Conservation (phyloP, 2,888 invertebrate genomes). For the Hyalella azteca region DNA sequence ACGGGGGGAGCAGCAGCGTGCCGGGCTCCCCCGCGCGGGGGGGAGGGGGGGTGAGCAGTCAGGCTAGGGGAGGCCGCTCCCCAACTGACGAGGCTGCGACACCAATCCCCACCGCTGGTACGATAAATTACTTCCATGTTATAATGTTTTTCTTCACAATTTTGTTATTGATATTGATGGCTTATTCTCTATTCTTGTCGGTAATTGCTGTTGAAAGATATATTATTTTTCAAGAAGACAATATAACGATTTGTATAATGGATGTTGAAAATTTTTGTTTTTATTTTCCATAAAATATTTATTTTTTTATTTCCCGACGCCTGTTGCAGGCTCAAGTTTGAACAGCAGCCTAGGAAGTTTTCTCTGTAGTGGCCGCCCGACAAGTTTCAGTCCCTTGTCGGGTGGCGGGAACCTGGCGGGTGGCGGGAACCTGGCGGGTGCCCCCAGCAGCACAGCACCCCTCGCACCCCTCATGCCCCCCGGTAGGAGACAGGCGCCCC, state of each 20-base stretch:
- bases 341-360: slow-evolving; percentile 31
- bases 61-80: neutral
- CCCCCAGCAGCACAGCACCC: neutral
- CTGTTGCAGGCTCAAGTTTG: neutral
- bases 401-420: slow-evolving; percentile 7
- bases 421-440: neutral
- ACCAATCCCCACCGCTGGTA: no score
- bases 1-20: slow-evolving; percentile 42
- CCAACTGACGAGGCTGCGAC: no score
- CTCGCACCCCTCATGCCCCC: slow-evolving; percentile 52
- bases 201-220: no score
- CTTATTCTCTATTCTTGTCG: no score
- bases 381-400: neutral
- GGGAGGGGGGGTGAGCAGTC: neutral
- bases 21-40: slow-evolving; percentile 52
- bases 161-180: no score
- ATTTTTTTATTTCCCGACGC: neutral
- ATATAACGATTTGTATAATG: no score
- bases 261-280: neutral
- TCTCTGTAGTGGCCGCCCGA: neutral
- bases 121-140: no score
- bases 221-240: no score
- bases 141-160: no score
- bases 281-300: neutral
- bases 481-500: slow-evolving; percentile 45